Conservation (phyloP, 2,888 invertebrate species). For the Rhimphoctona megacephalus region DNA sequence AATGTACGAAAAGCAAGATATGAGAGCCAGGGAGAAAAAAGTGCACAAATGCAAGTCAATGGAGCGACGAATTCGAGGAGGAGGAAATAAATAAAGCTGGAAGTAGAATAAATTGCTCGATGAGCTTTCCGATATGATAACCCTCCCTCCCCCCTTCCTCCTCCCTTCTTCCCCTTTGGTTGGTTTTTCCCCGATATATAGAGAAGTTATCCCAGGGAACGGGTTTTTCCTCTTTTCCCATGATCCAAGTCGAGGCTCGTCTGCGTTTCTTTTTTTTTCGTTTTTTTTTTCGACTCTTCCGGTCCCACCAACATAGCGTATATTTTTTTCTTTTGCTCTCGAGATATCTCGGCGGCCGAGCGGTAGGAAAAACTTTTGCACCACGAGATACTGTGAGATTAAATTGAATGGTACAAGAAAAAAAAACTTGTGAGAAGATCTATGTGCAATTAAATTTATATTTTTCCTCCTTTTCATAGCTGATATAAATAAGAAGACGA, state of each 20-base stretch:
- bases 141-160: not conserved
- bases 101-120: slow-evolving; percentile 81
- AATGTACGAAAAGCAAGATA: not conserved
- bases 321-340: slow-evolving; percentile 51
- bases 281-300: slow-evolving; percentile 29
- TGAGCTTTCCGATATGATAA: slow-evolving; percentile 81
- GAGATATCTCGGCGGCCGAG: slow-evolving; percentile 40
- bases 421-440: not conserved
- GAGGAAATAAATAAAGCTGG: slow-evolving; percentile 81
- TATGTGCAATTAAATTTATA: not conserved
- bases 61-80: slow-evolving; percentile 78
- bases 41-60: slow-evolving; percentile 81
- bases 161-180: not conserved
- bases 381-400: slow-evolving; percentile 13
- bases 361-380: slow-evolving; percentile 42
- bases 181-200: slow-evolving; percentile 5
- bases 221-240: not conserved
- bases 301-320: slow-evolving; percentile 30
- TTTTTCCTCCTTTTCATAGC: not conserved
- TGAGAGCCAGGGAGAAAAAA: not conserved
- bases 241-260: slow-evolving; percentile 32
- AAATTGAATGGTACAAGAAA: slow-evolving; percentile 9
- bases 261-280: not conserved
- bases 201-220: not conserved
- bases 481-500: not conserved